Conservation (phyloP, 2,797 vertebrate genomes). For the Etheostoma nigrum region DNA sequence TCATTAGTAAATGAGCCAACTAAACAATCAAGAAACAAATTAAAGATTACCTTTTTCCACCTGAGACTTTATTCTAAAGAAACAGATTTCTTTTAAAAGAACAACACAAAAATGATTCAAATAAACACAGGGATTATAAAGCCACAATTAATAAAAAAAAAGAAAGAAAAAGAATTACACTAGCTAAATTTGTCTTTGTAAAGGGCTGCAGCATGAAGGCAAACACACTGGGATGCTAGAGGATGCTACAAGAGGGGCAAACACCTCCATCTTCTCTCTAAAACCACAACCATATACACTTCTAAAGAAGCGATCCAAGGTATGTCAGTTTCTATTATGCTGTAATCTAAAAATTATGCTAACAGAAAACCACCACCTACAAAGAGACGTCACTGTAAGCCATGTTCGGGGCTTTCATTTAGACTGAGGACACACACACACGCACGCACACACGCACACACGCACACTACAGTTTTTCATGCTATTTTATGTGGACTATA, state of each 20-base stretch:
- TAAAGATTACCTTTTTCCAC: too few species aligned
- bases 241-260: too few species aligned
- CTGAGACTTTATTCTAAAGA: not conserved
- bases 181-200: not conserved
- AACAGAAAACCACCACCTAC: slow-evolving; percentile 52
- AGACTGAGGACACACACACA: slow-evolving; percentile 8
- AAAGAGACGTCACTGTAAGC: slow-evolving; percentile 25
- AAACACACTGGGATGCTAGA: too few species aligned
- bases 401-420: slow-evolving; percentile 45
- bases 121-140: not conserved
- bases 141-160: not conserved
- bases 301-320: slow-evolving; percentile 43
- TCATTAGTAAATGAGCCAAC: not conserved
- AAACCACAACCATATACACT: slow-evolving; percentile 52
- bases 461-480: not conserved
- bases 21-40: not conserved
- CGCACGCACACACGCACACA: not conserved
- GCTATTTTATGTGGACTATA: too few species aligned
- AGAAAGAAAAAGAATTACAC: not conserved
- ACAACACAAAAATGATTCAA: not conserved
- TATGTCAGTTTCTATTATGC: not conserved
- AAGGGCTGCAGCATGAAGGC: not conserved
- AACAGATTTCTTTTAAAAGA: not conserved
- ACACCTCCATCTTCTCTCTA: not conserved
- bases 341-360: not conserved